phyloP scores from a whole-genome alignment of 2,113 vertebrate genomes.

The Oophaga pumilio region DNA sequence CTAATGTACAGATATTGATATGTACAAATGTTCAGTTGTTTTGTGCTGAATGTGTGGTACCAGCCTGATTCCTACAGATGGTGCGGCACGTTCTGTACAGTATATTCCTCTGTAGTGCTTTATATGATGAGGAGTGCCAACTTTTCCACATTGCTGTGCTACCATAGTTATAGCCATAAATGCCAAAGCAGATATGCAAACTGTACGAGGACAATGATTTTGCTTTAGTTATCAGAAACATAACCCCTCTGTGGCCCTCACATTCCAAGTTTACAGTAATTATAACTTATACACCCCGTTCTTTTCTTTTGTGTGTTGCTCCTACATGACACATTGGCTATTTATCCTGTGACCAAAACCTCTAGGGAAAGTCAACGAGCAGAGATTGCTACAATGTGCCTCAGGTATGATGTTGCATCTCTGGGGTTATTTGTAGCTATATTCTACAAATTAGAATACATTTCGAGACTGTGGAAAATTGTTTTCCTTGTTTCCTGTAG shows the following conservation, averaged over 20 bases:
- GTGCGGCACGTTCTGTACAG: too few species aligned
- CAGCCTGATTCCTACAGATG: too few species aligned
- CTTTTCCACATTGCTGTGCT: background rate
- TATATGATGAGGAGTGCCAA: too few species aligned
- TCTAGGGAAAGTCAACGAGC: background rate
- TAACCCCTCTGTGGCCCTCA: background rate
- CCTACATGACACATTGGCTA: background rate
- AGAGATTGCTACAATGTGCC: background rate
- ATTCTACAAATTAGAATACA: background rate
- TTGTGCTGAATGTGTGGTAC: too few species aligned
- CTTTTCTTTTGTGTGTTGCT: background rate
- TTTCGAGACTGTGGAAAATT: too few species aligned
- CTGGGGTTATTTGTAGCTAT: too few species aligned
- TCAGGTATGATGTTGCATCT: background rate
- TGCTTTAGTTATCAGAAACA: background rate
- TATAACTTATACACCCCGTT: background rate
- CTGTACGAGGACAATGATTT: background rate
- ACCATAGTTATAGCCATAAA: background rate
- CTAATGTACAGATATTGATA: too few species aligned
- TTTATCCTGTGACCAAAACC: background rate
- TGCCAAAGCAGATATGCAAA: background rate
- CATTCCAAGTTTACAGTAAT: background rate
- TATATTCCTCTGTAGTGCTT: too few species aligned
- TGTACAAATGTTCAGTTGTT: too few species aligned
- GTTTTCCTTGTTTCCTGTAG: too few species aligned